phyloP scores from a whole-genome alignment of 2,797 vertebrate genomes.

The Parauchenoglanis punctatus region DNA sequence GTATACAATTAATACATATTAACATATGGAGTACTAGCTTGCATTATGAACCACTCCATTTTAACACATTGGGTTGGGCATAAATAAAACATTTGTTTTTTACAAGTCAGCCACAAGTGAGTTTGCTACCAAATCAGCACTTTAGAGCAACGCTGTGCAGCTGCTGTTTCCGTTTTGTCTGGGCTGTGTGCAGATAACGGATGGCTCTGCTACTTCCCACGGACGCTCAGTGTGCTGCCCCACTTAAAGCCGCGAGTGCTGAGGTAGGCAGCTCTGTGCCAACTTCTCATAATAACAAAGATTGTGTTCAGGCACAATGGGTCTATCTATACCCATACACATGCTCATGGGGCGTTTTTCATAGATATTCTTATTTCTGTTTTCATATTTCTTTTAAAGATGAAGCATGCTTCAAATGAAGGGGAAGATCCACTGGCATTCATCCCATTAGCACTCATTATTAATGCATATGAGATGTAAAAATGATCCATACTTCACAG shows the following conservation, averaged over 20 bases:
- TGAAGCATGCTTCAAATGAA: not conserved
- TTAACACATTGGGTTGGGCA: not conserved
- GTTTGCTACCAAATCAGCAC: slow-evolving; percentile 23
- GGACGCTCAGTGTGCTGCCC: slow-evolving; percentile 63
- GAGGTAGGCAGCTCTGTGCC: slow-evolving; percentile 61
- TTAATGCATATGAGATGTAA: slow-evolving; percentile 11
- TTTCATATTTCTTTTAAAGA: not conserved
- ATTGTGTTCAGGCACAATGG: slow-evolving; percentile 15
- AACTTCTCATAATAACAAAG: slow-evolving; percentile 29
- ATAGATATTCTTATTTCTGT: not conserved
- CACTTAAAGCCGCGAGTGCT: slow-evolving; percentile 70
- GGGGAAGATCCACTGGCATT: not conserved
- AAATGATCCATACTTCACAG: not conserved
- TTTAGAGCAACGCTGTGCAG: slow-evolving; percentile 29
- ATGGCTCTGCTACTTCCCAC: slow-evolving; percentile 68
- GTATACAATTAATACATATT: not conserved
- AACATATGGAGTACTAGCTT: not conserved
- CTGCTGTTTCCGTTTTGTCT: slow-evolving; percentile 39
- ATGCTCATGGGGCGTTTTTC: not conserved
- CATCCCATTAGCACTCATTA: slow-evolving; percentile 1
- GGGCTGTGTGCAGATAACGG: slow-evolving; percentile 63
- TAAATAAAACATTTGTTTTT: slow-evolving; percentile 1
- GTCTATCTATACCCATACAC: not conserved
- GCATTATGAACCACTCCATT: not conserved
- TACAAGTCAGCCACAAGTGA: not conserved